These are phyloP conservation scores for Ormyrus rosae DNA, from an alignment of 2,888 invertebrate genomes.

Conservation along the genomic window DNA sequence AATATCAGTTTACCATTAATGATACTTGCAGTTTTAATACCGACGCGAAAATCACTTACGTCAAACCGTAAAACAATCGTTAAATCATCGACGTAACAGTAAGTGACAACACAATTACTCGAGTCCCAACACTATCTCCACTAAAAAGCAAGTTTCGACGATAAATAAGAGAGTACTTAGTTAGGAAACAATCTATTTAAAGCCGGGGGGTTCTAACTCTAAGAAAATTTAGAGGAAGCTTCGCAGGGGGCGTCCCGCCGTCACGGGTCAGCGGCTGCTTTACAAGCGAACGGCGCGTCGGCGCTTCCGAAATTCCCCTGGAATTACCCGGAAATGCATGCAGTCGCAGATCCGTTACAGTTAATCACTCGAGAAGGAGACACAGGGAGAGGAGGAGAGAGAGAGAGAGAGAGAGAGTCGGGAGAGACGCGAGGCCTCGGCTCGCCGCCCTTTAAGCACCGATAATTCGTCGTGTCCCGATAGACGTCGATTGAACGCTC, in stretches of 20 bases:
- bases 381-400: not conserved
- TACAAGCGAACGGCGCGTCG: slow-evolving; percentile 28
- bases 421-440: not conserved
- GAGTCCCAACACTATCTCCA: no score
- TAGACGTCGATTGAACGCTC: not conserved
- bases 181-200: no score
- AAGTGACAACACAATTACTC: no score
- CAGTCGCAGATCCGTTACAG: slow-evolving; percentile 49
- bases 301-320: slow-evolving; percentile 47
- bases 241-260: not conserved
- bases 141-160: no score
- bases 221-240: no score
- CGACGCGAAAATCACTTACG: no score
- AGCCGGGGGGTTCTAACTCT: no score
- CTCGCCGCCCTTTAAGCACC: slow-evolving; percentile 40
- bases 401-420: slow-evolving; percentile 1
- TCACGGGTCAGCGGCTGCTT: slow-evolving; percentile 38
- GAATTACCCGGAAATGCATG: slow-evolving; percentile 47
- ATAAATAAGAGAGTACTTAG: no score
- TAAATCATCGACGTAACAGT: no score
- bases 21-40: no score
- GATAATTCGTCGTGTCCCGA: slow-evolving; percentile 37
- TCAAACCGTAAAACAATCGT: no score
- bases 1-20: no score
- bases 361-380: slow-evolving; percentile 34